Evolutionary conservation across 2,888 invertebrate species (phyloP), one percentile per base, ranked within the genome.

Genomic region (Coenonympha glycerion): DNA sequence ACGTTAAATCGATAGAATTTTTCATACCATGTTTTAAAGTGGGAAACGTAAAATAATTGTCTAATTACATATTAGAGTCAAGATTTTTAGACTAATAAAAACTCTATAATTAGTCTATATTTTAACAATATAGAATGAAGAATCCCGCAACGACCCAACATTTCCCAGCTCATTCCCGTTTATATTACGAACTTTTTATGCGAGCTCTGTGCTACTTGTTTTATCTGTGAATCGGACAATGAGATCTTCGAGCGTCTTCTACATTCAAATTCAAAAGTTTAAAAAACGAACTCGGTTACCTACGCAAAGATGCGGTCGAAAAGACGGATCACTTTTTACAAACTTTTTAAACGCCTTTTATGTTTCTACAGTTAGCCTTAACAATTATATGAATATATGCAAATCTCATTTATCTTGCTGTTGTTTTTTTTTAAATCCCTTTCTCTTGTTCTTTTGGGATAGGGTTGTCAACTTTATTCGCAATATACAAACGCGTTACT

Each of bases 301-400:
- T 76, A 77, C 77, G 79, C 80, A 76, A 76, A 81, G 79, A 82
- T 82, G 79, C 76, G 74, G 76, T 76, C 66, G 76, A 76, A 80
- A 74, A 69, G 66, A 64, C 63, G 65, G 64, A 37, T 33, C 21
- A 39, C 42, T 50, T 51, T 44, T 36, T 31, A 8, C 6, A 5
- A 42, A 48, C 58, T 62, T 63, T 62, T 69, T 68, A 66, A 56
- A 57, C 60, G 50, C 44, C 59, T 67, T 70, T 73, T 73, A 68
- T 66, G 49, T 57, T 70, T 64, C 69, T 73, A 74, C 75, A 76
- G 74, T 75, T 73, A 65, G 57, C 54, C 63, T 64, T 64, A 58
- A 68, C 68, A 68, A 66, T n/a, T n/a, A n/a, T 65, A 69, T 69
- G 75, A 79, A 76, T 73, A 76, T 84, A 85, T 85, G 85, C 85